These are phyloP conservation scores for Sturmia bella DNA, from an alignment of 2,888 invertebrate species.

Conservation along the genomic window DNA sequence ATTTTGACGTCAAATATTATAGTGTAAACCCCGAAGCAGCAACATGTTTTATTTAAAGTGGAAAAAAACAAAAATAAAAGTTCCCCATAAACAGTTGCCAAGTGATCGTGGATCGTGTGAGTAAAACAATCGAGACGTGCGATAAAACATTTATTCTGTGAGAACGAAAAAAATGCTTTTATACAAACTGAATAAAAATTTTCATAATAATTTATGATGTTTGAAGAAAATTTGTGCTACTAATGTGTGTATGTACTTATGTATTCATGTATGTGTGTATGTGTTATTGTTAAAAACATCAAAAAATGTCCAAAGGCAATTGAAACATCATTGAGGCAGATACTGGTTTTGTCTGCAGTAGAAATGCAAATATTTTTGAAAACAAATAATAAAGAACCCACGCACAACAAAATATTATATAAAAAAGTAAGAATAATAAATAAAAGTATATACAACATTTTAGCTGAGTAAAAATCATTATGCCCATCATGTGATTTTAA, in stretches of 20 bases:
- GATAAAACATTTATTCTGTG: constrained; percentile 11
- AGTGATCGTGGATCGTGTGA: constrained; percentile 66
- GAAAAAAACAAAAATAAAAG: constrained; percentile 43
- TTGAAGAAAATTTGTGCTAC: not conserved
- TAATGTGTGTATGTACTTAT: not conserved
- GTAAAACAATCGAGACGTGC: constrained; percentile 44
- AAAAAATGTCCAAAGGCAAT: constrained; percentile 45
- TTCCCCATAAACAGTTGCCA: constrained; percentile 63
- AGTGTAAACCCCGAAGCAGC: constrained; percentile 29
- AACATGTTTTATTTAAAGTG: constrained; percentile 33
- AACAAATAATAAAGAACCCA: constrained; percentile 11
- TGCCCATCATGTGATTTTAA: constrained; percentile 6
- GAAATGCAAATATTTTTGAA: not conserved
- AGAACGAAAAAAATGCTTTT: constrained; percentile 23
- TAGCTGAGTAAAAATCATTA: not conserved
- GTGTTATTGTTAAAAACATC: constrained; percentile 6
- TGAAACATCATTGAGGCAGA: constrained; percentile 61
- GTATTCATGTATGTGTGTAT: not conserved
- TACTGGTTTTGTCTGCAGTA: constrained; percentile 61
- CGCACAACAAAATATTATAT: not conserved
- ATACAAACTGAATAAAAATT: constrained; percentile 16
- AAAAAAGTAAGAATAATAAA: constrained; percentile 8
- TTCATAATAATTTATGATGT: constrained; percentile 48
- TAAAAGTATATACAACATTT: not conserved
- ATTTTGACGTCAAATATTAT: constrained; percentile 19